These are phyloP conservation scores for Limosa lapponica DNA, from an alignment of 2,797 vertebrate genomes.

Conservation along the genomic window DNA sequence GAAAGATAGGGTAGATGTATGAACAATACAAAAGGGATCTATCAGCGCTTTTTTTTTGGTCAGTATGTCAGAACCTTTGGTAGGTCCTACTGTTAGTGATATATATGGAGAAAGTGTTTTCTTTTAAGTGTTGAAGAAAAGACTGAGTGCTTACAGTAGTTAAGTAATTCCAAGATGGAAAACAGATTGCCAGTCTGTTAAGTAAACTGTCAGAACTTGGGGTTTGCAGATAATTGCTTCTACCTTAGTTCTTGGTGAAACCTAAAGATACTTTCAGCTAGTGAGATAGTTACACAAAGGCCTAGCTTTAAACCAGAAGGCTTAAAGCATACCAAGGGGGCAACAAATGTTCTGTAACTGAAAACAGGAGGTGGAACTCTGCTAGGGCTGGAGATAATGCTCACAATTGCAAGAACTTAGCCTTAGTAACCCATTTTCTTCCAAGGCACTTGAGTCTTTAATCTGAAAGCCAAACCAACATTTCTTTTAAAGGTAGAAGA, in stretches of 20 bases:
- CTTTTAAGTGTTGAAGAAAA: neutral
- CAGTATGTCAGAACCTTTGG: neutral
- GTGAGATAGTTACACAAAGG: neutral
- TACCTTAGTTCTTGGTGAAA: neutral
- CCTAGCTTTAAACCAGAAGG: neutral
- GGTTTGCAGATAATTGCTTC: neutral
- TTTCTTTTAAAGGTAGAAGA: neutral
- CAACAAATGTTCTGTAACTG: neutral
- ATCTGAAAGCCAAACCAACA: neutral
- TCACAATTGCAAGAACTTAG: neutral
- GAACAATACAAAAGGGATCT: neutral
- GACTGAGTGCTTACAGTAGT: neutral
- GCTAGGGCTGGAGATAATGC: neutral
- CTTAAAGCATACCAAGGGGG: neutral
- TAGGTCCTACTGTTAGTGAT: neutral
- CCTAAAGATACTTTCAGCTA: neutral
- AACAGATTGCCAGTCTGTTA: neutral
- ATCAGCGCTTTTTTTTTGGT: neutral
- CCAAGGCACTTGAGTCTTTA: neutral
- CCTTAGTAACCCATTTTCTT: neutral
- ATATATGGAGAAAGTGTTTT: neutral
- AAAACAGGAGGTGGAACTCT: neutral
- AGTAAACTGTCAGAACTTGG: neutral
- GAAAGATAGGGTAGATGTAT: neutral
- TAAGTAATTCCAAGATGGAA: neutral